Conservation (phyloP, 2,888 invertebrate genomes). For the Latrodectus elegans region DNA sequence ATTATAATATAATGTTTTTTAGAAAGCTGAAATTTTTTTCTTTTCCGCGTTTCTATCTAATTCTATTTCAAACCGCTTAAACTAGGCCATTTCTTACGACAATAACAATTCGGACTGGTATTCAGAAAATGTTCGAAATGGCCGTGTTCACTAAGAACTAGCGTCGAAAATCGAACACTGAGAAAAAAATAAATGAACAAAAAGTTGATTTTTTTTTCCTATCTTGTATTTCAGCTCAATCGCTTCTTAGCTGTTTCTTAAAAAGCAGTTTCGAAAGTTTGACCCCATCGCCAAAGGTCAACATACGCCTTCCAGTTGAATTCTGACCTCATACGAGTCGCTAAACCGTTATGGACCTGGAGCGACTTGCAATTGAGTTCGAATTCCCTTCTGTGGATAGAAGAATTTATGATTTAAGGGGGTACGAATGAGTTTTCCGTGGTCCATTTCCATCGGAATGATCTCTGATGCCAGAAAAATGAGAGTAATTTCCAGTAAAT, state of each 20-base stretch:
- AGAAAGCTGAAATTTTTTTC: no score
- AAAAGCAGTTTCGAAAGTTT: constrained; percentile 52
- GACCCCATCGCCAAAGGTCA: constrained; percentile 44
- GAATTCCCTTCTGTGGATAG: no score
- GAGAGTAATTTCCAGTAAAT: no score
- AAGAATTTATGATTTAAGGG: neutral
- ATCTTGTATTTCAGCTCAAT: constrained; percentile 7
- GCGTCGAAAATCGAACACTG: constrained; percentile 35
- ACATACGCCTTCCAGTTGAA: constrained; percentile 56
- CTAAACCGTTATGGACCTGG: neutral
- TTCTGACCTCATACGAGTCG: constrained; percentile 26
- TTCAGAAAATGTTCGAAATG: constrained; percentile 39
- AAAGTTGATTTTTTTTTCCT: neutral
- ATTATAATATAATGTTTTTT: no score
- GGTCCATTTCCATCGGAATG: neutral
- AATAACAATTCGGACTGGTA: constrained; percentile 33
- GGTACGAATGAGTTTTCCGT: neutral
- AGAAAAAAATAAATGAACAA: neutral
- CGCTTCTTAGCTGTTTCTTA: constrained; percentile 5
- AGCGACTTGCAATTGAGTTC: no score
- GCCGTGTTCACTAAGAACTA: constrained; percentile 16
- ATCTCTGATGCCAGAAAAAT: no score
- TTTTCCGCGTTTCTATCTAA: no score
- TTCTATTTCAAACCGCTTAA: neutral
- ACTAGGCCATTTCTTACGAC: constrained; percentile 26